Percentiles rank a stretch among this genome's conserved stretches.
Conservation (phyloP, 37 sponge, comb jelly and placozoan genomes). For the Geodia barretti region DNA sequence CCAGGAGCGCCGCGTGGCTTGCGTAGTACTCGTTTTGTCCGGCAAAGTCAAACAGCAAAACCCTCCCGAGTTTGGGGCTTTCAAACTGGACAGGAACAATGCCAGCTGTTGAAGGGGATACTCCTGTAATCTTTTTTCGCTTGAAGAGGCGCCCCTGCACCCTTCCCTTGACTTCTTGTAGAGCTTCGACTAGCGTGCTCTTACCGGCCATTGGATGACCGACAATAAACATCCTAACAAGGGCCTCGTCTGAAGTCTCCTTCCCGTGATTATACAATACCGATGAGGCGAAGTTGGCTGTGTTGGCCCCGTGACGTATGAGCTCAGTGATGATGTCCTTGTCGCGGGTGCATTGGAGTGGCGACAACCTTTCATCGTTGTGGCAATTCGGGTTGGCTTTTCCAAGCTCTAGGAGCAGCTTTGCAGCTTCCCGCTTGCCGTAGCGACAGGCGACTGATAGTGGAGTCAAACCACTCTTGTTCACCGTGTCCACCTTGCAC, state of each 20-base stretch:
- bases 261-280: slow-evolving; percentile 1
- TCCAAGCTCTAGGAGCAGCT: slow-evolving; percentile 2
- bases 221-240: slow-evolving; percentile 30
- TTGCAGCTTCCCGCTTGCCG: slow-evolving; percentile 17
- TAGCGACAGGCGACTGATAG: slow-evolving; percentile 30
- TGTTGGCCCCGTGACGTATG: slow-evolving; percentile 34
- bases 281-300: neutral
- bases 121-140: neutral
- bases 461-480: slow-evolving; percentile 22
- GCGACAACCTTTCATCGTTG: neutral
- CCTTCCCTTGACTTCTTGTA: neutral
- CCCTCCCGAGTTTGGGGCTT: slow-evolving; percentile 43
- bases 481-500: neutral
- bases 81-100: slow-evolving; percentile 40
- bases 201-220: slow-evolving; percentile 56
- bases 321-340: slow-evolving; percentile 25
- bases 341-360: slow-evolving; percentile 22
- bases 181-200: slow-evolving; percentile 51
- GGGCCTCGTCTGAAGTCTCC: slow-evolving; percentile 13
- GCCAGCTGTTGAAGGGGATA: slow-evolving; percentile 31
- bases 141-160: neutral
- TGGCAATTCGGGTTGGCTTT: slow-evolving; percentile 20
- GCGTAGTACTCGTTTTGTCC: slow-evolving; percentile 58
- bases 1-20: slow-evolving; percentile 50
- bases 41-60: slow-evolving; percentile 62